Evolutionary conservation across 1,140 invertebrate species (phyloP).

Genomic region (Galleria mellonella): DNA sequence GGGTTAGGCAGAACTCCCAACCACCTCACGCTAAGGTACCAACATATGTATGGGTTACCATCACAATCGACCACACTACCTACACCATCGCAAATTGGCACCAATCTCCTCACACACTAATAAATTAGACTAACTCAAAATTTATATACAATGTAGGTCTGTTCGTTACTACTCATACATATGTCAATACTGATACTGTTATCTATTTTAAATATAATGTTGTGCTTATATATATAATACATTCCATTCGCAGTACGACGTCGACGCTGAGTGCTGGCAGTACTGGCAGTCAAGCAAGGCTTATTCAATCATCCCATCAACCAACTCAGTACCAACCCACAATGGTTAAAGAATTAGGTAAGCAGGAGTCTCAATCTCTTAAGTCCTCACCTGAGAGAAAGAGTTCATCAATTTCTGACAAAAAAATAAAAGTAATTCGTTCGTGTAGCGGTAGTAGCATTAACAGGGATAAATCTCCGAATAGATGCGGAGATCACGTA

Average conservation of each 20-base stretch:
- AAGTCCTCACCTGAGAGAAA: constrained; percentile 67
- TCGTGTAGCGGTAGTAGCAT: constrained; percentile 68
- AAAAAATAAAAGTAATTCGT: constrained; percentile 61
- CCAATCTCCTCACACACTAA: constrained; percentile 19
- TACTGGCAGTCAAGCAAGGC: constrained; percentile 92
- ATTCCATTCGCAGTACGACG: constrained; percentile 81
- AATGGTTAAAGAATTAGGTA: constrained; percentile 90
- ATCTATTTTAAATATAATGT: neutral
- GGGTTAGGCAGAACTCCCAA: constrained; percentile 91
- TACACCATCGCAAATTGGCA: constrained; percentile 30
- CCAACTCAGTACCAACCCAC: constrained; percentile 91
- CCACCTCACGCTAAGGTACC: constrained; percentile 89
- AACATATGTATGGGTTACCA: constrained; percentile 58
- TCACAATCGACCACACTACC: constrained; percentile 25
- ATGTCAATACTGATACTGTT: constrained; percentile 35
- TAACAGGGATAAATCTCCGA: constrained; percentile 61
- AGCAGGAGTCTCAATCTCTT: constrained; percentile 72
- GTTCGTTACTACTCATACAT: constrained; percentile 61
- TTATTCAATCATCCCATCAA: constrained; percentile 95
- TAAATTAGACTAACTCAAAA: constrained; percentile 31
- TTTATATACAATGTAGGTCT: constrained; percentile 37
- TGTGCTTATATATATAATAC: neutral
- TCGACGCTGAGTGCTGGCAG: constrained; percentile 95
- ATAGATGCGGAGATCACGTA: constrained; percentile 33
- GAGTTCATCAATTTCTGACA: constrained; percentile 37